These are phyloP conservation scores for Cantharis rustica DNA, from an alignment of 2,888 invertebrate species.

Conservation along the genomic window DNA sequence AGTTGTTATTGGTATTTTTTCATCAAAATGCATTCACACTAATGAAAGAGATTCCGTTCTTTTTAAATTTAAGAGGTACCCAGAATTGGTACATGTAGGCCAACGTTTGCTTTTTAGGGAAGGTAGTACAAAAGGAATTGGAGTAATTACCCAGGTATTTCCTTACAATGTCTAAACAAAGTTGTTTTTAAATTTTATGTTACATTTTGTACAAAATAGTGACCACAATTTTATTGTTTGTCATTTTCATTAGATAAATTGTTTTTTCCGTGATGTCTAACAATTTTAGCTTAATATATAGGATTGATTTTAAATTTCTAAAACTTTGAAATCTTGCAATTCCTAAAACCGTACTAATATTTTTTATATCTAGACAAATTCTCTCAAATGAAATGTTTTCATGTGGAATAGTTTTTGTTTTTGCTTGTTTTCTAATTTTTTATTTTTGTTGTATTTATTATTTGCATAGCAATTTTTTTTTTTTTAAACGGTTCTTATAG, in stretches of 20 bases:
- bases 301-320: not conserved
- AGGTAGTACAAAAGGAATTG: constrained; percentile 84
- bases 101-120: constrained; percentile 83
- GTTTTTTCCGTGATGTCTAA: not conserved
- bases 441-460: no score
- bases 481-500: no score
- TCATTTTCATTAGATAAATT: not conserved
- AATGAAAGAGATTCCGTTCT: constrained; percentile 86
- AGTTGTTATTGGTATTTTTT: constrained; percentile 78
- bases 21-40: constrained; percentile 70
- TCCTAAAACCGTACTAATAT: no score
- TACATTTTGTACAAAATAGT: not conserved
- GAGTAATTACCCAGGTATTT: constrained; percentile 79
- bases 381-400: not conserved
- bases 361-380: not conserved
- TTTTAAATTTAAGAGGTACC: constrained; percentile 87
- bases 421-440: no score
- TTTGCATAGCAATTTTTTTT: not conserved
- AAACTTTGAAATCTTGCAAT: not conserved
- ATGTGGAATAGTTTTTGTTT: not conserved
- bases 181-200: not conserved
- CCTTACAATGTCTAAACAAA: constrained; percentile 49
- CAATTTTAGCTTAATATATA: not conserved
- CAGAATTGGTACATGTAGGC: constrained; percentile 83
- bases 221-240: not conserved